These are phyloP conservation scores for Parapsyche elsis DNA, from an alignment of 1,140 invertebrate species.

Conservation along the genomic window DNA sequence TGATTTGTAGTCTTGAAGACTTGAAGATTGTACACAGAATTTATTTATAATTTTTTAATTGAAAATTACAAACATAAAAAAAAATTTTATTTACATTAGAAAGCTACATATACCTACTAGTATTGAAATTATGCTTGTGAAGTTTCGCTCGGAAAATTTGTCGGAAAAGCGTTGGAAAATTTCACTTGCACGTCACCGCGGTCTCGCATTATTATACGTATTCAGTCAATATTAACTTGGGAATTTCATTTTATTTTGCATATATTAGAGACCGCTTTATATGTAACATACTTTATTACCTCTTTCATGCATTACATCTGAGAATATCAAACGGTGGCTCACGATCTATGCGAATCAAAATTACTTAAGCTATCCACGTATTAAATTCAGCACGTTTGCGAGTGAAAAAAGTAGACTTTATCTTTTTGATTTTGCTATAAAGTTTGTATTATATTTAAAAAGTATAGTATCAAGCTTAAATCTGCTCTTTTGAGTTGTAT, in stretches of 20 bases:
- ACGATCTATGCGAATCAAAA: not conserved
- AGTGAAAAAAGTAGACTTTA: too few species aligned
- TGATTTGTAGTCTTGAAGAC: too few species aligned
- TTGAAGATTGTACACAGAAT: too few species aligned
- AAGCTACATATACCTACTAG: too few species aligned
- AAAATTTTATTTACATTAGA: not conserved
- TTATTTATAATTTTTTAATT: too few species aligned
- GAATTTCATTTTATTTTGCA: conserved; percentile 57
- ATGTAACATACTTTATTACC: conserved; percentile 56
- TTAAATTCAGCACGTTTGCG: too few species aligned
- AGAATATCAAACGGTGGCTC: conserved; percentile 35
- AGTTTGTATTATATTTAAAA: not conserved
- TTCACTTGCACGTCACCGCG: conserved; percentile 35
- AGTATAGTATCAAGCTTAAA: not conserved
- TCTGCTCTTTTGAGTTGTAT: not conserved
- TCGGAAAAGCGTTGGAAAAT: conserved; percentile 12
- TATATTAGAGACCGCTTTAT: conserved; percentile 57
- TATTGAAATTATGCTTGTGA: too few species aligned
- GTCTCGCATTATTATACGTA: conserved; percentile 52
- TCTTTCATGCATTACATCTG: conserved; percentile 49
- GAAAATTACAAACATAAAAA: too few species aligned
- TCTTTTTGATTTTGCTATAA: too few species aligned
- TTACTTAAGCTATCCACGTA: too few species aligned
- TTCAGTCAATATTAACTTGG: conserved; percentile 56
- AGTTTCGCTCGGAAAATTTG: not conserved